phyloP scores from a whole-genome alignment of 2,113 vertebrate species.

The Mormoops blainvillei region DNA sequence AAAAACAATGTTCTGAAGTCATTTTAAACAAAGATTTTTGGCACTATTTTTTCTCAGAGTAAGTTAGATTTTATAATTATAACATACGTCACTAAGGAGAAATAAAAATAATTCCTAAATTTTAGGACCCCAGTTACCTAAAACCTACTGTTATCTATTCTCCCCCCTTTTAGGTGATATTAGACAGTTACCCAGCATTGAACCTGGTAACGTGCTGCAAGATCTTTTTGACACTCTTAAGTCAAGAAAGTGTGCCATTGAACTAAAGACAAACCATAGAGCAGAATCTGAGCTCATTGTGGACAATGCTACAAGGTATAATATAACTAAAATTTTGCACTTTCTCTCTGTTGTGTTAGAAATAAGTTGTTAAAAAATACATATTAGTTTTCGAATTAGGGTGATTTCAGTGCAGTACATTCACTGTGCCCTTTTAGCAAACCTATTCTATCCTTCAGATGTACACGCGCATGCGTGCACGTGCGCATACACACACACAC shows the following conservation, averaged over 20 bases:
- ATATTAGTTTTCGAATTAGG: not conserved
- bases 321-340: not conserved
- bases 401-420: not conserved
- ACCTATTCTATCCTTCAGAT: not conserved
- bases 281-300: conserved; percentile 88
- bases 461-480: too few species aligned
- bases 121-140: not conserved
- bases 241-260: conserved; percentile 79
- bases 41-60: not conserved
- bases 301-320: conserved; percentile 84
- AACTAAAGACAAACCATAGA: conserved; percentile 87
- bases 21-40: not conserved
- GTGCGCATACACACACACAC: too few species aligned
- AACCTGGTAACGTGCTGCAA: conserved; percentile 84
- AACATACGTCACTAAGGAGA: not conserved
- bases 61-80: not conserved
- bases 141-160: not conserved
- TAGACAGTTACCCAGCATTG: conserved; percentile 88
- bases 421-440: not conserved
- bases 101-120: conserved; percentile 17
- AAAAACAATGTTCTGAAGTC: not conserved
- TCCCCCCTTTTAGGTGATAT: conserved; percentile 82
- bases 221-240: conserved; percentile 84
- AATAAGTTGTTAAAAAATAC: not conserved
- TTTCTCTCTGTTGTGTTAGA: not conserved